phyloP scores from a whole-genome alignment of 2,113 vertebrate species.

The Ceyx melanurus region DNA sequence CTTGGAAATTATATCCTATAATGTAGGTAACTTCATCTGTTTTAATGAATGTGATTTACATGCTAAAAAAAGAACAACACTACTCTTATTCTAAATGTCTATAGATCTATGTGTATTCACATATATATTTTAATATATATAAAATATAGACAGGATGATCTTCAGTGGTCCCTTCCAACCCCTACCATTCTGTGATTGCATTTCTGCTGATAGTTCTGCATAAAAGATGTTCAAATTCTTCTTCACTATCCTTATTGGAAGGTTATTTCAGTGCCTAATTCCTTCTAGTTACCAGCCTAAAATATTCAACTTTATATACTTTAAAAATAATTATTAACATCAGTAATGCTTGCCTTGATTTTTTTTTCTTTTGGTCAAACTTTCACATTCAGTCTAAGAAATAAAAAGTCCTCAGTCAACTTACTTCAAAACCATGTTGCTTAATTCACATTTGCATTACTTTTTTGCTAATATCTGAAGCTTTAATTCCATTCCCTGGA shows the following conservation, averaged over 20 bases:
- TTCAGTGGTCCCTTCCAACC: not conserved
- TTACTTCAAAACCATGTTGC: constrained; percentile 62
- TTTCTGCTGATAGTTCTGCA: not conserved
- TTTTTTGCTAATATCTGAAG: constrained; percentile 67
- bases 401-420: constrained; percentile 56
- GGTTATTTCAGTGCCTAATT: constrained; percentile 14
- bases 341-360: constrained; percentile 37
- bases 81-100: not conserved
- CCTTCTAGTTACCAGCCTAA: not conserved
- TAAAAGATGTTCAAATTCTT: not conserved
- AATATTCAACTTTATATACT: constrained; percentile 39
- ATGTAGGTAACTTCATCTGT: not conserved
- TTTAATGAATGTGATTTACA: not conserved
- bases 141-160: not conserved
- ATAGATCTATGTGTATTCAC: too few species aligned
- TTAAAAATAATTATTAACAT: constrained; percentile 30
- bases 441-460: constrained; percentile 71
- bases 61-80: not conserved
- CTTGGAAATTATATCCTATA: not conserved
- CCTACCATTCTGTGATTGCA: not conserved
- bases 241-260: not conserved
- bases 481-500: constrained; percentile 67
- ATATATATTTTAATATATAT: not conserved
- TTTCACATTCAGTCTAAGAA: not conserved
- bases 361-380: not conserved